phyloP scores from a whole-genome alignment of 1,140 invertebrate species.

The Cydia pomonella region DNA sequence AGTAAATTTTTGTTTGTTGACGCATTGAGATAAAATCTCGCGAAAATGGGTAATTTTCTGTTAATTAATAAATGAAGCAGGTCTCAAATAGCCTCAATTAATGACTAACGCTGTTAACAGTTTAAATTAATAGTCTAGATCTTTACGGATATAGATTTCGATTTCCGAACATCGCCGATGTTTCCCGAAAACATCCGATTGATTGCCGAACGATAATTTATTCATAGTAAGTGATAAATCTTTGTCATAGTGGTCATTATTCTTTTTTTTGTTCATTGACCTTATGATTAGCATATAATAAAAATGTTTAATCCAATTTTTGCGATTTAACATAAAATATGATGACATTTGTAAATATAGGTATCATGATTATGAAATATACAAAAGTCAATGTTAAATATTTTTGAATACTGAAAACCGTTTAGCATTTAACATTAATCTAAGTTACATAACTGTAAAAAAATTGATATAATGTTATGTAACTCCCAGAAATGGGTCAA shows the following conservation, averaged over 20 bases:
- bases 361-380: no score
- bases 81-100: constrained; percentile 9
- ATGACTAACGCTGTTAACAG: not conserved
- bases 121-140: constrained; percentile 14
- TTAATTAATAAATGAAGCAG: constrained; percentile 19
- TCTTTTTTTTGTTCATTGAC: not conserved
- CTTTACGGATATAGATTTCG: not conserved
- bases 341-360: no score
- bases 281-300: not conserved
- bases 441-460: no score
- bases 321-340: no score
- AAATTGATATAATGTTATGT: not conserved
- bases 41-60: not conserved
- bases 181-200: not conserved
- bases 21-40: not conserved
- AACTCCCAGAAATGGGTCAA: not conserved
- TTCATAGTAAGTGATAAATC: not conserved
- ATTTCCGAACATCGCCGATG: constrained; percentile 9
- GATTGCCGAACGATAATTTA: not conserved
- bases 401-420: not conserved
- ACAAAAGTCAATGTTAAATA: not conserved
- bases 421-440: not conserved
- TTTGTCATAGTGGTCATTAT: not conserved
- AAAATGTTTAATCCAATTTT: not conserved
- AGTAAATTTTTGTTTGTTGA: not conserved